Evolutionary conservation across 2,797 vertebrate genomes (phyloP), one percentile per base, ranked within the genome.

Genomic region (Sarcophilus harrisii): DNA sequence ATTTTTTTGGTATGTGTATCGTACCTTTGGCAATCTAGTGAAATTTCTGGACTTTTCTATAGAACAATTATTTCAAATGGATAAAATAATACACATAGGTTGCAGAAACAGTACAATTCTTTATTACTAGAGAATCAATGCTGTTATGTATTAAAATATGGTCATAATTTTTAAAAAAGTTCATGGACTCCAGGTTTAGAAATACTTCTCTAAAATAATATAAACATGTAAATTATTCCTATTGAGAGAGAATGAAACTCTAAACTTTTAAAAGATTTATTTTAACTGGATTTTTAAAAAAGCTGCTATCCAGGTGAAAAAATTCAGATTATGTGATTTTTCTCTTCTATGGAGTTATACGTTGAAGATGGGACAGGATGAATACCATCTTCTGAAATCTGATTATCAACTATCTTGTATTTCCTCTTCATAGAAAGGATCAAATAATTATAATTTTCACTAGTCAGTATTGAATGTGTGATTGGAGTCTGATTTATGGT

Each of bases 351-450:
- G 55, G 62, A 81, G 12, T 1, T 12, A 32, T 18, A 55, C 1
- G n/a, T 58, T 90, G 55, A 95, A 90, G 95, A 90, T 57, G 5
- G 92, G 49, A 1, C 30, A 38, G 4, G 62, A 91, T 94, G 93
- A 57, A 90, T 60, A 45, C 13, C 57, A 12, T 92, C 66, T 3
- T 59, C 92, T 91, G 2, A 10, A 4, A 54, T 62, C 94, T 87
- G 93, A 73, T 93, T 10, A 38, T 55, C 4, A 57, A 14, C 91
- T 95, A 57, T 90, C 12, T 92, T 92, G 8, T 93, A 58, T 91
- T 13, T 73, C 57, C 90, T 94, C 18, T 29, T 92, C 92, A 18
- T 13, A n/a, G 59, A 90, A 91, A 94, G 8, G 92, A 21, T 90
- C 1, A 81, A 49, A 38, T 87, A 54, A 24, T 91, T 38, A 58